These are phyloP conservation scores for Idaea straminata DNA, from an alignment of 2,888 invertebrate genomes.

Conservation along the genomic window DNA sequence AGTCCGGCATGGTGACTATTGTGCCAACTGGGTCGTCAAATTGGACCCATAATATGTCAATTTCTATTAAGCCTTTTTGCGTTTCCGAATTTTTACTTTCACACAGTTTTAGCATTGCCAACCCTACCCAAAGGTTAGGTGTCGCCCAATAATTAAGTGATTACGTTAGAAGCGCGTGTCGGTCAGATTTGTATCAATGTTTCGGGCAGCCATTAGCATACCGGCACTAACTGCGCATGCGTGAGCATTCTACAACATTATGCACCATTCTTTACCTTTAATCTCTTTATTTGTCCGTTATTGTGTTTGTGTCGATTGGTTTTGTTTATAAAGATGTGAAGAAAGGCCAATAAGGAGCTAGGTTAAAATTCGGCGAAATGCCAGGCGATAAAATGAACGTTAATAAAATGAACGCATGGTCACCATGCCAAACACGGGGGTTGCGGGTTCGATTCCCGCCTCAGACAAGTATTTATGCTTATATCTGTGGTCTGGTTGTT, in stretches of 20 bases:
- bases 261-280: background rate
- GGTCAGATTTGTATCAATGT: constrained; percentile 71
- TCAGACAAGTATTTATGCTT: too few relatives aligned
- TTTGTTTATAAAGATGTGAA: background rate
- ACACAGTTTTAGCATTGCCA: constrained; percentile 24
- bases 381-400: too few relatives aligned
- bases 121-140: constrained; percentile 50
- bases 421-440: too few relatives aligned
- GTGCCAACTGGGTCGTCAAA: too few relatives aligned
- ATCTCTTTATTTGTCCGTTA: background rate
- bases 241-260: background rate
- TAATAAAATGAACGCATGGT: too few relatives aligned
- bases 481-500: too few relatives aligned
- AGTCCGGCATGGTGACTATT: too few relatives aligned
- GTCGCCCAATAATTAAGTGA: constrained; percentile 79
- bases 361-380: too few relatives aligned
- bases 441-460: too few relatives aligned
- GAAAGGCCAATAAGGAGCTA: too few relatives aligned
- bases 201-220: constrained; percentile 55
- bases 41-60: too few relatives aligned
- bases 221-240: constrained; percentile 37
- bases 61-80: too few relatives aligned
- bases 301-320: background rate
- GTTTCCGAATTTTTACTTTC: background rate
- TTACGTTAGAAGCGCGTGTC: constrained; percentile 75